Evolutionary conservation across 2,113 vertebrate genomes (phyloP).

Genomic region (Pongo pygmaeus): DNA sequence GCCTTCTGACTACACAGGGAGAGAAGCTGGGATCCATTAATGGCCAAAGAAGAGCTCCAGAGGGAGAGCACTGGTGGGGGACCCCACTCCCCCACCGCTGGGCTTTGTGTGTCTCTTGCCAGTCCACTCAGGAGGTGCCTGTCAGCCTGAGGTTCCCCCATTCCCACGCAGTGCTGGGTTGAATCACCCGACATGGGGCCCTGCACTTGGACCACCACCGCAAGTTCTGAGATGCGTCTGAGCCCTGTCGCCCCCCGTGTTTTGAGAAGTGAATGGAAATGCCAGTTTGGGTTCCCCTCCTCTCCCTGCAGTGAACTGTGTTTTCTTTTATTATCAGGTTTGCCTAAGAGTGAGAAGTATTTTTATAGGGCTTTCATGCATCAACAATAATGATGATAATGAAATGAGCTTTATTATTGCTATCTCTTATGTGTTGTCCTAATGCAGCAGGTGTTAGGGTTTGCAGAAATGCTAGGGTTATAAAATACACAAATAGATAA

Average conservation of each 20-base stretch:
- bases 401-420: background rate
- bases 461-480: background rate
- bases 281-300: background rate
- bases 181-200: background rate
- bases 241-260: background rate
- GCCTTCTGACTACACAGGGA: background rate
- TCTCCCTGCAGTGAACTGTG: background rate
- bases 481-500: background rate
- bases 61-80: background rate
- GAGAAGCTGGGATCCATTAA: background rate
- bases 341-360: background rate
- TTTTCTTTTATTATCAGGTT: background rate
- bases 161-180: background rate
- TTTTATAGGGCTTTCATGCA: background rate
- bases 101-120: background rate
- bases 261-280: background rate
- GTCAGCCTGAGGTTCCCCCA: background rate
- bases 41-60: background rate
- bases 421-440: background rate
- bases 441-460: background rate
- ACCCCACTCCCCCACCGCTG: fast-evolving
- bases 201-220: background rate
- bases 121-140: background rate
- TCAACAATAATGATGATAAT: background rate
- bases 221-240: background rate